phyloP scores from a whole-genome alignment of 2,888 invertebrate genomes.

The Lymantria dispar region DNA sequence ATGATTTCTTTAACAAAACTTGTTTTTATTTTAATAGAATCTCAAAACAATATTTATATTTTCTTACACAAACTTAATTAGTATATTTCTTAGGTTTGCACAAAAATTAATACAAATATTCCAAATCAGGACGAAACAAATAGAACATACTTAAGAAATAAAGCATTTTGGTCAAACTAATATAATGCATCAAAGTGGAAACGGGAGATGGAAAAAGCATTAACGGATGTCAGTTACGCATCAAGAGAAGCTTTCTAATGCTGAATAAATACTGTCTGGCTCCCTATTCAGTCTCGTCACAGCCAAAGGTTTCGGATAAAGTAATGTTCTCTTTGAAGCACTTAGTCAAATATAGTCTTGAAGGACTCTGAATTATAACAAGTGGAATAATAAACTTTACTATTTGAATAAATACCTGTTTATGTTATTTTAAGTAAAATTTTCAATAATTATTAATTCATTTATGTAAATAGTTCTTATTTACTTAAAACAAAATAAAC shows the following conservation, averaged over 20 bases:
- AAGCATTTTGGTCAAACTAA: slow-evolving; percentile 66
- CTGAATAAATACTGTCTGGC: slow-evolving; percentile 77
- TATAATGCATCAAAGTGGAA: slow-evolving; percentile 37
- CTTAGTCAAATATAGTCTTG: slow-evolving; percentile 18
- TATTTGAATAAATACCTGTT: background rate
- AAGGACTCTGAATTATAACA: background rate
- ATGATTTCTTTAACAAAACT: too few relatives aligned
- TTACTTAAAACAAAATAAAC: too few relatives aligned
- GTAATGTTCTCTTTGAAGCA: slow-evolving; percentile 34
- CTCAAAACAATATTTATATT: too few relatives aligned
- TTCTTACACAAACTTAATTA: too few relatives aligned
- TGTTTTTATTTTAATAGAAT: too few relatives aligned
- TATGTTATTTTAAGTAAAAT: too few relatives aligned
- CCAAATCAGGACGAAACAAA: slow-evolving; percentile 17
- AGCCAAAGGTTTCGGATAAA: slow-evolving; percentile 37
- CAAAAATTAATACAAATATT: background rate
- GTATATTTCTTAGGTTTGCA: too few relatives aligned
- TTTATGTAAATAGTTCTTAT: too few relatives aligned
- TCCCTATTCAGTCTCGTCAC: slow-evolving; percentile 51
- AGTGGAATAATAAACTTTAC: background rate
- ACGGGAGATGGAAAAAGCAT: slow-evolving; percentile 77
- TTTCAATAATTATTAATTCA: too few relatives aligned
- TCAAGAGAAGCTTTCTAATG: slow-evolving; percentile 78
- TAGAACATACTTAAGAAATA: background rate
- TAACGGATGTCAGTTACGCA: slow-evolving; percentile 81